A percentile compares a stretch with the other conserved stretches of the same genome.
Conservation (phyloP, 2,888 invertebrate genomes). For the Carterocephalus palaemon region DNA sequence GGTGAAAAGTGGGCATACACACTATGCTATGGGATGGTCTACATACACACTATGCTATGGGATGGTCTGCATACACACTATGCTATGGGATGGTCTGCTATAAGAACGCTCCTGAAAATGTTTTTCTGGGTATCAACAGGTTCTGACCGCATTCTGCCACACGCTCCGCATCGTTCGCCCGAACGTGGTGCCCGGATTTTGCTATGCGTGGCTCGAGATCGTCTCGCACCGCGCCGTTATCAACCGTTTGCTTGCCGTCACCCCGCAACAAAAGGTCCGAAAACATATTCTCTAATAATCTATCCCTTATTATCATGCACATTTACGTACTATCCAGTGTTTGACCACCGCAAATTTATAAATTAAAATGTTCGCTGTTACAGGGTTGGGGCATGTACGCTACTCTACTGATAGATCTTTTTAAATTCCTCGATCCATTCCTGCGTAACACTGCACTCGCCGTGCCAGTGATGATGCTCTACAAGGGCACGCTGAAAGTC, state of each 20-base stretch:
- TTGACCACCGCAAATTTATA: too few species aligned
- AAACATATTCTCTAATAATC: too few species aligned
- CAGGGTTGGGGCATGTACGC: constrained; percentile 98
- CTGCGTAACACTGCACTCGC: constrained; percentile 97
- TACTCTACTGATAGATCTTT: constrained; percentile 95
- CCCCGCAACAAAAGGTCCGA: constrained; percentile 93
- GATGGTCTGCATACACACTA: too few species aligned
- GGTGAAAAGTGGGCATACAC: too few species aligned
- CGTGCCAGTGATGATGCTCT: constrained; percentile 94
- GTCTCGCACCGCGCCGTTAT: constrained; percentile 98
- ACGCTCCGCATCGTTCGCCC: constrained; percentile 96
- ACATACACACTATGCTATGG: too few species aligned
- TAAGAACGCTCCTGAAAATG: not conserved
- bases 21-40: too few species aligned
- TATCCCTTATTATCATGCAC: too few species aligned
- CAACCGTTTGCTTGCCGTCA: constrained; percentile 93
- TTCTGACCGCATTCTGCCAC: constrained; percentile 97
- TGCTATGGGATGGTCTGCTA: too few species aligned
- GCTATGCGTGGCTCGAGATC: constrained; percentile 98
- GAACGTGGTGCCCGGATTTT: constrained; percentile 95
- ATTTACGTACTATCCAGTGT: too few species aligned
- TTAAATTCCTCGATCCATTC: constrained; percentile 98
- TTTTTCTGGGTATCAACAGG: constrained; percentile 54
- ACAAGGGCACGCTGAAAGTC: constrained; percentile 97
- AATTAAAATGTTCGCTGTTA: constrained; percentile 2